A percentile compares a stretch with the other conserved stretches of the same genome.
Evolutionary conservation across 1,140 invertebrate species (phyloP).

Genomic region (Pararge aegeria): DNA sequence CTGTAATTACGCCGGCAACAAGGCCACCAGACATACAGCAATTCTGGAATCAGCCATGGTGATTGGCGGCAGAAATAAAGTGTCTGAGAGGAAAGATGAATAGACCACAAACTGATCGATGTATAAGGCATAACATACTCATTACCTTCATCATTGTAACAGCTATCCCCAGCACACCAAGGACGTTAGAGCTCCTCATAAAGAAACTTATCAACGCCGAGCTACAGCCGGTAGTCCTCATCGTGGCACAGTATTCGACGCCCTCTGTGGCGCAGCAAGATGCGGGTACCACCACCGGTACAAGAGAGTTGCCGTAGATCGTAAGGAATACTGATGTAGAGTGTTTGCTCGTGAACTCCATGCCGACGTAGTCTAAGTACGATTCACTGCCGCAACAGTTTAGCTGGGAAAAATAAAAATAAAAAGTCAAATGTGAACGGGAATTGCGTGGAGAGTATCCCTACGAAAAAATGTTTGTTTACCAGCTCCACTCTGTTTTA

Average conservation of each 20-base stretch:
- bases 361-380: conserved; percentile 54
- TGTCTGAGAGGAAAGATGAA: too few species aligned
- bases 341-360: conserved; percentile 50
- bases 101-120: too few species aligned
- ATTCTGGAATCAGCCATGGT: too few species aligned
- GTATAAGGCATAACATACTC: too few species aligned
- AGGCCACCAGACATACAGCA: too few species aligned
- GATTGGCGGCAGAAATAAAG: too few species aligned
- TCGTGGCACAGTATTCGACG: conserved; percentile 37
- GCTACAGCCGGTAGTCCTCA: conserved; percentile 50
- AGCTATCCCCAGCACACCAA: conserved; percentile 65
- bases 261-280: conserved; percentile 45
- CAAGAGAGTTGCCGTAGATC: conserved; percentile 26
- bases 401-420: conserved; percentile 38
- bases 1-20: too few species aligned
- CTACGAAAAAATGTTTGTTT: too few species aligned
- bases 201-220: conserved; percentile 45
- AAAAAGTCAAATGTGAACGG: neutral
- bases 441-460: too few species aligned
- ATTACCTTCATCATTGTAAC: conserved; percentile 65
- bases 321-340: conserved; percentile 40
- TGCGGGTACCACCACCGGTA: conserved; percentile 41
- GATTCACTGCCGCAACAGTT: conserved; percentile 59
- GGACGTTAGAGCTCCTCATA: conserved; percentile 55
- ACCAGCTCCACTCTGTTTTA: too few species aligned